These are phyloP conservation scores for Polymixis flavicincta DNA, from an alignment of 2,888 invertebrate genomes.

Conservation along the genomic window DNA sequence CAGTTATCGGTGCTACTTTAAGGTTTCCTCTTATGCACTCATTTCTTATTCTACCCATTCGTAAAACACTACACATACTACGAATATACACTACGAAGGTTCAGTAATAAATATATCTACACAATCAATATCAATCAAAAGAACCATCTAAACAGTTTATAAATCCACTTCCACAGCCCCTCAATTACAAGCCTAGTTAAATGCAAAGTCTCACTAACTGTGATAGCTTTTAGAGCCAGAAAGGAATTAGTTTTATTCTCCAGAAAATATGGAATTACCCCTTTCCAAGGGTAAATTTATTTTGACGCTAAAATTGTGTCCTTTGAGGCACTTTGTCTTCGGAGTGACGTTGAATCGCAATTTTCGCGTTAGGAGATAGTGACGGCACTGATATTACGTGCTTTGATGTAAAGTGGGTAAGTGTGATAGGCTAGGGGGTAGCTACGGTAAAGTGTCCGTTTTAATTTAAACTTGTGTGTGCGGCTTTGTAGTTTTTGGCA, in stretches of 20 bases:
- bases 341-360: conserved; percentile 49
- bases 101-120: background rate
- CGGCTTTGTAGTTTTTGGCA: background rate
- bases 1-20: no score
- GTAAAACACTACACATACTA: no score
- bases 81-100: no score
- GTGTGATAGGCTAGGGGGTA: conserved; percentile 14
- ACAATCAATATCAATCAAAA: conserved; percentile 18
- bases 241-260: conserved; percentile 50
- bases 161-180: conserved; percentile 26
- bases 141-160: conserved; percentile 8
- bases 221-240: conserved; percentile 42
- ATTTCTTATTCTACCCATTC: no score
- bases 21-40: no score
- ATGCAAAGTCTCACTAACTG: conserved; percentile 37
- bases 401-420: conserved; percentile 53
- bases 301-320: conserved; percentile 49
- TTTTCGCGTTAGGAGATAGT: conserved; percentile 53
- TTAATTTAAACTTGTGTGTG: conserved; percentile 23
- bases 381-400: conserved; percentile 34
- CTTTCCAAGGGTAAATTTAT: conserved; percentile 56
- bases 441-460: conserved; percentile 18
- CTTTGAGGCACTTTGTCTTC: conserved; percentile 52
- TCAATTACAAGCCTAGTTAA: conserved; percentile 52
- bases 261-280: conserved; percentile 68